Evolutionary conservation across 2,888 invertebrate genomes (phyloP), one percentile per base, ranked within the genome.

Genomic region (Galerucella nymphaeae): DNA sequence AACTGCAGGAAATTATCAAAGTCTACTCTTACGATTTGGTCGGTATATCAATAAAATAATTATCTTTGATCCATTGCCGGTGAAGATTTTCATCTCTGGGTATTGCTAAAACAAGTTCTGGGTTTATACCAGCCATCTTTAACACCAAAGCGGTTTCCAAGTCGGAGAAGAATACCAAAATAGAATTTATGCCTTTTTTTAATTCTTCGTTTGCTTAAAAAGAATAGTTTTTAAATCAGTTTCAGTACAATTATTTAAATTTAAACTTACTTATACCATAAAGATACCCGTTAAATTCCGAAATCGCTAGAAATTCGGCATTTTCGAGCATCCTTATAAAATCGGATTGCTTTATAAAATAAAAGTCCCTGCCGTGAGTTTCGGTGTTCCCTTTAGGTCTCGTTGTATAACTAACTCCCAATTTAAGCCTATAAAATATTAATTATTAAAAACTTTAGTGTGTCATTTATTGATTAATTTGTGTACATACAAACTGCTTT

Each of bases 241-340:
- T 41, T 20, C 45, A 48, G 18, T 58, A 59, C 2, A 58, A 23
- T 3, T n/a, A 18, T 57, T 13, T 16, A 20, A 42, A n/a, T n/a
- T 42, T 18, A 50, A 41, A 82, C 81, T 81, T 79, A 87, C 87
- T 82, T 73, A 88, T 84, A 68, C 87, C 88, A 77, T 85, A 88
- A 73, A 82, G 84, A 63, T 85, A 75, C 8, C 87, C 87, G 10
- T 87, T 76, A 38, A 82, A 73, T 76, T 87, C 86, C 20, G 85
- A 83, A n/a, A 85, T 82, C 0, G 86, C 83, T n/a, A 87, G 73
- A 76, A 88, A 87, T 69, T 86, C 83, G 14, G 87, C 88, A n/a
- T 82, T 77, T 42, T 84, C 80, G 2, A 85, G 78, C 82, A 87
- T 84, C 13, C 83, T 80, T 58, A 84, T 82, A 73, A 88, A 88